Evolutionary conservation across 2,113 vertebrate species (phyloP).

Genomic region (Cacatua alba): DNA sequence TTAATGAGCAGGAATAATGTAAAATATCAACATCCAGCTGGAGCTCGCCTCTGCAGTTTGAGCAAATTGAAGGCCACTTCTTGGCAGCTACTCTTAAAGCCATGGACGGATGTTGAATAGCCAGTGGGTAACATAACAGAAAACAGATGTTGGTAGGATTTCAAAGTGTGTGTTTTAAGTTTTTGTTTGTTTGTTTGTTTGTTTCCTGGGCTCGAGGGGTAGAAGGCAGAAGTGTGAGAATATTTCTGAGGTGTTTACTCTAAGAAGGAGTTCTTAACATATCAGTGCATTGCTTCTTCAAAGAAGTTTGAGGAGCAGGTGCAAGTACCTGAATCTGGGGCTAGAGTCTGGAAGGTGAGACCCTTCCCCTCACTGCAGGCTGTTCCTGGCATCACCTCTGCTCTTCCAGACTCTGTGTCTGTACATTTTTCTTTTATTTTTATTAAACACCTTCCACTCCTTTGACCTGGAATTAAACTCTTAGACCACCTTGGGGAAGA

Average conservation of each 20-base stretch:
- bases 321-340: not conserved
- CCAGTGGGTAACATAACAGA: not conserved
- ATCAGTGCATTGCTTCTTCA: not conserved
- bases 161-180: not conserved
- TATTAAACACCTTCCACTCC: too few species aligned
- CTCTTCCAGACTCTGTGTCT: not conserved
- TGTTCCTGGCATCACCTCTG: not conserved
- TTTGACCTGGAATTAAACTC: too few species aligned
- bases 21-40: not conserved
- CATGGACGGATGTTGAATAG: not conserved
- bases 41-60: not conserved
- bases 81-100: not conserved
- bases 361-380: not conserved
- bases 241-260: not conserved
- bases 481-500: too few species aligned
- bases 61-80: not conserved
- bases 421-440: too few species aligned
- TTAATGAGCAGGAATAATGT: not conserved
- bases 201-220: not conserved
- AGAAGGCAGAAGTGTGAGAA: not conserved
- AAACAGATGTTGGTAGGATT: not conserved
- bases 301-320: not conserved
- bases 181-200: not conserved
- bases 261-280: not conserved
- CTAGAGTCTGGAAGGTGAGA: not conserved